phyloP scores from a whole-genome alignment of 2,797 vertebrate genomes.

The Rhinophrynus dorsalis region DNA sequence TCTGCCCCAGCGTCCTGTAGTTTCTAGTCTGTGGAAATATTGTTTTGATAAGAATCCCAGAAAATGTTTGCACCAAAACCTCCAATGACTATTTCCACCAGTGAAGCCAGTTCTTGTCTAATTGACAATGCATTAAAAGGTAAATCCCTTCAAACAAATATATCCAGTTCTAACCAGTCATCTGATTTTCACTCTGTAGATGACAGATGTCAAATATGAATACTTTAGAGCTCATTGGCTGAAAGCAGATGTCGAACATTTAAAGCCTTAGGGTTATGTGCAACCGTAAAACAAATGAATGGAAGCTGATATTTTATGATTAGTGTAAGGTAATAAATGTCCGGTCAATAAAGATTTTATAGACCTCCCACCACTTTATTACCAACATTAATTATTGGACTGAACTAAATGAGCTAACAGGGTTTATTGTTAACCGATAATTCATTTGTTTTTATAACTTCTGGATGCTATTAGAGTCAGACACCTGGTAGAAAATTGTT shows the following conservation, averaged over 20 bases:
- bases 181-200: slow-evolving; percentile 32
- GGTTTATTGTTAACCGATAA: neutral
- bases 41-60: no score
- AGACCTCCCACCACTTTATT: neutral
- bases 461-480: no score
- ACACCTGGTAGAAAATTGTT: no score
- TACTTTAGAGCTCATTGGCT: slow-evolving; percentile 40
- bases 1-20: no score
- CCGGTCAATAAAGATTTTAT: neutral
- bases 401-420: neutral
- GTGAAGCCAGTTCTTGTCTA: no score
- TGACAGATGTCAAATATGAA: slow-evolving; percentile 39
- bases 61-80: no score
- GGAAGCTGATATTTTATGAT: slow-evolving; percentile 12
- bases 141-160: no score
- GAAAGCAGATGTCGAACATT: slow-evolving; percentile 37
- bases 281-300: slow-evolving; percentile 20
- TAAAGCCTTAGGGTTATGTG: slow-evolving; percentile 29
- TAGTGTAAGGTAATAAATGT: slow-evolving; percentile 2
- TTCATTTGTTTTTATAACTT: neutral
- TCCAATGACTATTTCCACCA: no score
- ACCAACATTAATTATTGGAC: neutral
- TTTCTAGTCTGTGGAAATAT: no score
- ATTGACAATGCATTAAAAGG: no score
- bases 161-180: neutral